Evolutionary conservation across 1,140 invertebrate species (phyloP), one percentile per base, ranked within the genome.

Genomic region (Diorhabda elongata): DNA sequence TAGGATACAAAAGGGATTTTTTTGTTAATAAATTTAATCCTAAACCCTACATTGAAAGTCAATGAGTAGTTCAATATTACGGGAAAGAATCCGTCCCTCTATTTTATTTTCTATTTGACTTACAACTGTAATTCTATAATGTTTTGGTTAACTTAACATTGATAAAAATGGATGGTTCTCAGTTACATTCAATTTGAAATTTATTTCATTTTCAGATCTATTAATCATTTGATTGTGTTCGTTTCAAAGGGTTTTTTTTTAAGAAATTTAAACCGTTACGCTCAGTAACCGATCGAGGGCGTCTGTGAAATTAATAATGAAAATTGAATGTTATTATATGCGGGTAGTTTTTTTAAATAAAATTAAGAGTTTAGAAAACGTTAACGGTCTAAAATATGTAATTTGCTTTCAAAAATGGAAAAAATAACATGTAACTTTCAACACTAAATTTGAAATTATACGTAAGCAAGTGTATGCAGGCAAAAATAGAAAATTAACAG

Each of bases 131-230:
- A 73, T 73, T 67, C 69, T 64, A 58, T 56, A 65, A 67, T 65
- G 63, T 73, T 73, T 71, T 69, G 69, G 67, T 73, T 67, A 66
- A 64, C 71, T 66, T 71, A 70, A 70, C 64, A 70, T 61, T 69
- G 57, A 68, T 56, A 68, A 61, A 68, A 68, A 61, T 62, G 52
- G 44, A 61, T 42, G 60, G 67, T 42, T n/a, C 41, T 42, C 6
- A 67, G 44, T 59, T 47, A 43, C 41, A 68, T 56, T 68, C 47
- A 52, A 42, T 62, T 60, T 57, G 11, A 6, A 67, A 61, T 68
- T 57, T 63, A 68, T 68, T 68, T 68, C 56, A 44, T 68, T 62
- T 68, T 62, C 9, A 52, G 42, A 44, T 58, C 67, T 63, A 68
- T 68, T 68, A 62, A 68, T 68, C 67, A 68, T 68, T 44, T 58